Percentiles rank a stretch among this genome's conserved stretches.
Conservation (phyloP, 1,140 invertebrate genomes). For the Delia radicum region DNA sequence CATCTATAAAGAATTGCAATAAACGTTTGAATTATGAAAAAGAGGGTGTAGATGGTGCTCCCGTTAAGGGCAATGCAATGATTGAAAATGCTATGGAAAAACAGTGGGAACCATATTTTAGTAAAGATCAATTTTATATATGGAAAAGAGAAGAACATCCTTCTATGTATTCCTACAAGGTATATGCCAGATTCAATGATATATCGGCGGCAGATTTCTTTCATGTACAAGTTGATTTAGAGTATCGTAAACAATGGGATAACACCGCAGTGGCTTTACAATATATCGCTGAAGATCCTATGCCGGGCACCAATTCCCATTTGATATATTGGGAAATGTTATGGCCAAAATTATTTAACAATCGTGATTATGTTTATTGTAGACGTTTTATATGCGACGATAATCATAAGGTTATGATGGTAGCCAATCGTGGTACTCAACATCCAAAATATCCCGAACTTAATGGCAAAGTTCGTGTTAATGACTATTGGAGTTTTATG, state of each 20-base stretch:
- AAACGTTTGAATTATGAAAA: conserved; percentile 29
- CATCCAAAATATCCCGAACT: conserved; percentile 51
- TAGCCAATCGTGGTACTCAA: conserved; percentile 57
- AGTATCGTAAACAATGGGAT: conserved; percentile 80
- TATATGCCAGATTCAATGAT: conserved; percentile 79
- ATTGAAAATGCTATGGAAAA: conserved; percentile 57
- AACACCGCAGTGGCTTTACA: conserved; percentile 70
- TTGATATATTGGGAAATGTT: conserved; percentile 85
- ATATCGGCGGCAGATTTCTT: conserved; percentile 78
- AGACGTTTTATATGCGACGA: conserved; percentile 68
- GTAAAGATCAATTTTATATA: conserved; percentile 75
- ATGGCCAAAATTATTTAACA: conserved; percentile 83
- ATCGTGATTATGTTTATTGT: conserved; percentile 85
- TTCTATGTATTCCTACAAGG: conserved; percentile 78
- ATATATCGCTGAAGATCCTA: conserved; percentile 68
- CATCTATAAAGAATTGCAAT: conserved; percentile 32
- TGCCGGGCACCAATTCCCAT: conserved; percentile 62
- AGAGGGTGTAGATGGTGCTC: conserved; percentile 28
- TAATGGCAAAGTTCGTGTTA: conserved; percentile 62
- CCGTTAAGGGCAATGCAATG: conserved; percentile 46
- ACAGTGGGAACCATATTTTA: conserved; percentile 77
- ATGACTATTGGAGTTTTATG: conserved; percentile 84
- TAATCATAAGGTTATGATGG: conserved; percentile 56
- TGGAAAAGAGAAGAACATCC: conserved; percentile 73
- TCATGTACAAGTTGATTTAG: conserved; percentile 76